phyloP scores from a whole-genome alignment of 2,113 vertebrate genomes.

The Monopterus albus region DNA sequence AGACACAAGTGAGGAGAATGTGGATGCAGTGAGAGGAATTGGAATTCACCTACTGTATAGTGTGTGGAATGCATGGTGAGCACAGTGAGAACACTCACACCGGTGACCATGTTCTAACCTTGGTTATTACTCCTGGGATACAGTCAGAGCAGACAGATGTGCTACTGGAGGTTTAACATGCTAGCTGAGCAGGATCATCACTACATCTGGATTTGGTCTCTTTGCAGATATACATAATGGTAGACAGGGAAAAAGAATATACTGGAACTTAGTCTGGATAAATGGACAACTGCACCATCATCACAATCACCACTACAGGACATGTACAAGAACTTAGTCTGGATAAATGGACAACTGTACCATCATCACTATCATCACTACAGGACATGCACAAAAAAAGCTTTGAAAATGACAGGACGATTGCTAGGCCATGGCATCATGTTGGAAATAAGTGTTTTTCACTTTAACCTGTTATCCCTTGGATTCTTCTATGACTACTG shows the following conservation, averaged over 20 bases:
- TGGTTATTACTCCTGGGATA: slow-evolving; percentile 14
- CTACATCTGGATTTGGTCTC: not conserved
- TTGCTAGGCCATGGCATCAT: no score
- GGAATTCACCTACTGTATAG: no score
- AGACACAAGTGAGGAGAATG: no score
- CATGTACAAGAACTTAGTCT: not conserved
- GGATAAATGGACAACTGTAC: not conserved
- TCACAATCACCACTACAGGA: no score
- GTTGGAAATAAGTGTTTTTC: no score
- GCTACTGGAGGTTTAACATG: slow-evolving; percentile 16
- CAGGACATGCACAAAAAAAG: not conserved
- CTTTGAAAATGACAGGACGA: slow-evolving; percentile 12
- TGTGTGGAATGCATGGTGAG: slow-evolving; percentile 25
- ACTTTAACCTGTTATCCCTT: no score
- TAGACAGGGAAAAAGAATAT: not conserved
- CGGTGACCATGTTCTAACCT: slow-evolving; percentile 33
- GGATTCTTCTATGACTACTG: no score
- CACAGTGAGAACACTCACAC: slow-evolving; percentile 20
- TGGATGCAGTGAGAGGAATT: no score
- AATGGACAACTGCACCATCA: not conserved
- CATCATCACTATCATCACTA: not conserved
- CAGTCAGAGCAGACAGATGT: slow-evolving; percentile 18
- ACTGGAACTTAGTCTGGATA: not conserved
- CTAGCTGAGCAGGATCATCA: slow-evolving; percentile 29
- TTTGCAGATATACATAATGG: not conserved